phyloP scores from a whole-genome alignment of 2,888 invertebrate genomes.

The Sceliomorpha sp. region DNA sequence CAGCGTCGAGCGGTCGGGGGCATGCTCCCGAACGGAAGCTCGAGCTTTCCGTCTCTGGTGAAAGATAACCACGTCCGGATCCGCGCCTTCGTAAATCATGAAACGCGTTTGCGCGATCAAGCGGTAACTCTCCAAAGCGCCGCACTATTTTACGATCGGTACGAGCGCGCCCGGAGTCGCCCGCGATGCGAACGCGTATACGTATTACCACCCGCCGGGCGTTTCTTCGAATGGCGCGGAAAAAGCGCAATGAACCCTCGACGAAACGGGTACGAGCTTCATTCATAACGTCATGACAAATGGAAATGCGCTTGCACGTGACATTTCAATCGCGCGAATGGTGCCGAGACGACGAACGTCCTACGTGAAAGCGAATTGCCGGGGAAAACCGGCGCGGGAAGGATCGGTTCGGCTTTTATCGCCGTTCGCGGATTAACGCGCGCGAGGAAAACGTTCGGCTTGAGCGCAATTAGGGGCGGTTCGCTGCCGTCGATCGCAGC shows the following conservation, averaged over 20 bases:
- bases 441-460: no score
- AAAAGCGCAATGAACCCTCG: constrained; percentile 52
- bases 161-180: constrained; percentile 11
- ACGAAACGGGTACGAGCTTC: constrained; percentile 43
- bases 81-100: constrained; percentile 39
- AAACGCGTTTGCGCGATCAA: constrained; percentile 49
- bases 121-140: constrained; percentile 51
- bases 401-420: no score
- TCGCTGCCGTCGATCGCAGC: no score
- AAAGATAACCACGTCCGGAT: constrained; percentile 45
- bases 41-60: constrained; percentile 38
- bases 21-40: constrained; percentile 43
- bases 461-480: no score
- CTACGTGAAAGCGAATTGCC: constrained; percentile 49
- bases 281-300: constrained; percentile 50
- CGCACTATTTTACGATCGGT: constrained; percentile 51
- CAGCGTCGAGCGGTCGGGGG: constrained; percentile 21
- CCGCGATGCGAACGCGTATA: neutral
- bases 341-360: constrained; percentile 44
- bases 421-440: no score
- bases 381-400: no score
- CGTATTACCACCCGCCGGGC: neutral
- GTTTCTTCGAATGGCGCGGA: constrained; percentile 41
- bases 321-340: constrained; percentile 51
- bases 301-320: constrained; percentile 52